These are phyloP conservation scores for Gulo gulo DNA, from an alignment of 2,113 vertebrate genomes.

Conservation along the genomic window DNA sequence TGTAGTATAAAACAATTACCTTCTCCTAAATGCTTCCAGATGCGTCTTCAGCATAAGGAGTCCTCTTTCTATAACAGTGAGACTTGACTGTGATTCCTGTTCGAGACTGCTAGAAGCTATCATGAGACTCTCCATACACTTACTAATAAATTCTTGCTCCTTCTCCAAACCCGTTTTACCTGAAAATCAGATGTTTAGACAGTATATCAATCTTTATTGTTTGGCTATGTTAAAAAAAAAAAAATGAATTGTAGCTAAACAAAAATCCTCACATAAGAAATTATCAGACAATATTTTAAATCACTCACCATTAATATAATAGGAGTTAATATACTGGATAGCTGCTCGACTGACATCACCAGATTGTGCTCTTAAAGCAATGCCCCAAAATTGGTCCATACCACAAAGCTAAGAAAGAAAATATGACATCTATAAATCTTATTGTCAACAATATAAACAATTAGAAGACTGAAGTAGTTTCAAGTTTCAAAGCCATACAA, in stretches of 20 bases:
- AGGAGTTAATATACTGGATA: slow-evolving; percentile 99
- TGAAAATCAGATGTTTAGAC: slow-evolving; percentile 74
- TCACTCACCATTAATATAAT: slow-evolving; percentile 96
- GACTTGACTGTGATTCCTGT: slow-evolving; percentile 94
- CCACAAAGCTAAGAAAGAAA: slow-evolving; percentile 91
- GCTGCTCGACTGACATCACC: slow-evolving; percentile 98
- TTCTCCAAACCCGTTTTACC: slow-evolving; percentile 99
- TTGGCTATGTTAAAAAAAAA: background rate
- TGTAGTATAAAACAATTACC: slow-evolving; percentile 82
- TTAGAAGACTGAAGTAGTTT: background rate
- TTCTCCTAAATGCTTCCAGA: slow-evolving; percentile 97
- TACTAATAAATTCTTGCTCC: slow-evolving; percentile 99
- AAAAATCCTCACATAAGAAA: background rate
- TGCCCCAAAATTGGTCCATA: slow-evolving; percentile 99
- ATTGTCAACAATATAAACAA: background rate
- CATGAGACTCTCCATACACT: slow-evolving; percentile 99
- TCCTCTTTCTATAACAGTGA: slow-evolving; percentile 97
- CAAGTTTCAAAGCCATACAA: background rate
- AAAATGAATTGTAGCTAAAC: background rate
- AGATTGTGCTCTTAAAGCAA: slow-evolving; percentile 95
- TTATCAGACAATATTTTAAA: slow-evolving; percentile 19
- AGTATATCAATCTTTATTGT: background rate
- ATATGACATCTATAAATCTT: slow-evolving; percentile 6
- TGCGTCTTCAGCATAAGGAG: slow-evolving; percentile 99
- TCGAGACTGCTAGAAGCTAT: slow-evolving; percentile 97